Percentiles rank a stretch among this genome's conserved stretches.
These are phyloP conservation scores for Drosophila tanythrix DNA, from an alignment of 2,888 invertebrate species.

Conservation along the genomic window DNA sequence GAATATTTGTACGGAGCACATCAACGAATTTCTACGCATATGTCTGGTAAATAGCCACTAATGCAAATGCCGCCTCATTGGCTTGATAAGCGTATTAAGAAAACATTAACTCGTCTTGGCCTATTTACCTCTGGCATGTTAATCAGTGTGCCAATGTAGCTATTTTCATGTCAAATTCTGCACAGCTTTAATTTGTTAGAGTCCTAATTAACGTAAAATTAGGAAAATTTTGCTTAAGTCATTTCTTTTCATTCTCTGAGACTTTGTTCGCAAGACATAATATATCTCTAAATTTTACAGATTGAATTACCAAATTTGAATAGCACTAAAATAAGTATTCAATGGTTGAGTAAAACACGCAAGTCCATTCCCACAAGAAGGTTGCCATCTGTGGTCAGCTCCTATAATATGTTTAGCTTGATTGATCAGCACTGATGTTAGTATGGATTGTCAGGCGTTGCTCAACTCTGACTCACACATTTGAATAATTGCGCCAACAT, in stretches of 20 bases:
- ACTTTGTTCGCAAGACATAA: background rate
- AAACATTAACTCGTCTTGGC: slow-evolving; percentile 66
- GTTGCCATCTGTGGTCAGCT: background rate
- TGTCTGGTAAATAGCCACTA: slow-evolving; percentile 52
- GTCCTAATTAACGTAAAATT: background rate
- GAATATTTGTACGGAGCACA: slow-evolving; percentile 45
- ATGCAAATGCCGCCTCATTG: slow-evolving; percentile 55
- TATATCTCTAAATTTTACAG: background rate
- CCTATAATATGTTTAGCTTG: background rate
- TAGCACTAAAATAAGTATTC: background rate
- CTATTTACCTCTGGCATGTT: slow-evolving; percentile 16
- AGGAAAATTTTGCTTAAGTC: background rate
- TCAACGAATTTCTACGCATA: slow-evolving; percentile 40
- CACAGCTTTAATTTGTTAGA: no score
- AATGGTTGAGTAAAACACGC: background rate
- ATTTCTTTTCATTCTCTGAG: background rate
- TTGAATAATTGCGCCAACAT: background rate
- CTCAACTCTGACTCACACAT: background rate
- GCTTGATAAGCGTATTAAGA: slow-evolving; percentile 62
- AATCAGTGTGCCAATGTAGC: background rate
- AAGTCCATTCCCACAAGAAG: background rate
- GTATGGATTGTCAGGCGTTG: background rate
- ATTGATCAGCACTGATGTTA: background rate
- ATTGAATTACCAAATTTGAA: background rate
- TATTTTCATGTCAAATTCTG: background rate